Percentiles rank a stretch among this genome's conserved stretches.
Conservation (phyloP, 2,888 invertebrate species). For the Xanthorhoe spadicearia region DNA sequence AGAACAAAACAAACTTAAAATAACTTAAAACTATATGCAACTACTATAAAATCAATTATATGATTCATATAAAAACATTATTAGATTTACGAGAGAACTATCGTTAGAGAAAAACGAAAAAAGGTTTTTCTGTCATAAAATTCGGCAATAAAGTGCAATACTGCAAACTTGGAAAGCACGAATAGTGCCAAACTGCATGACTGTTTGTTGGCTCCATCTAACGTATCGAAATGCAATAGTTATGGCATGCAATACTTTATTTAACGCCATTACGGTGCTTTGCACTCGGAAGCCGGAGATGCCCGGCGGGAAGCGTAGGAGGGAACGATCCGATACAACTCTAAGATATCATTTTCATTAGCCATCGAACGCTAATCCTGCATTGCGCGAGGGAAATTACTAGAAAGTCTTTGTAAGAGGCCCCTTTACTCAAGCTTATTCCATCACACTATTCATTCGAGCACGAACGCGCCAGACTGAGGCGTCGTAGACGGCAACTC, state of each 20-base stretch:
- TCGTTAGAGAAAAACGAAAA: constrained; percentile 5
- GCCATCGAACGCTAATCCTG: constrained; percentile 43
- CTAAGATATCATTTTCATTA: constrained; percentile 39
- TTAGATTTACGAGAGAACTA: constrained; percentile 1
- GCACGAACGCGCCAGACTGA: constrained; percentile 53
- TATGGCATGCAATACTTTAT: constrained; percentile 26
- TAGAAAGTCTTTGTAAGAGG: constrained; percentile 46
- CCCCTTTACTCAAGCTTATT: constrained; percentile 53
- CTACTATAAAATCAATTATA: too few species aligned
- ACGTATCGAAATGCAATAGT: constrained; percentile 32
- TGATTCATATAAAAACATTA: too few species aligned
- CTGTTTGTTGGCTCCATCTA: constrained; percentile 30
- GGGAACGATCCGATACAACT: constrained; percentile 14
- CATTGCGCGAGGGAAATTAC: constrained; percentile 48
- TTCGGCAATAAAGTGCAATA: constrained; percentile 19
- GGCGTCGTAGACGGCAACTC: constrained; percentile 52
- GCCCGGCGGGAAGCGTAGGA: background rate
- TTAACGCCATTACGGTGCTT: constrained; percentile 9
- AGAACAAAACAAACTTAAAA: too few species aligned
- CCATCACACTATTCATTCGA: constrained; percentile 53
- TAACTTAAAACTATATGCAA: too few species aligned
- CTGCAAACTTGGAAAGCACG: constrained; percentile 25
- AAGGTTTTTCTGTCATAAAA: constrained; percentile 14
- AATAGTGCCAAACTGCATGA: constrained; percentile 30
- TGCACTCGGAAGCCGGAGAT: constrained; percentile 11